Conservation (phyloP, 2,797 vertebrate genomes). For the Gephyroberyx darwinii region DNA sequence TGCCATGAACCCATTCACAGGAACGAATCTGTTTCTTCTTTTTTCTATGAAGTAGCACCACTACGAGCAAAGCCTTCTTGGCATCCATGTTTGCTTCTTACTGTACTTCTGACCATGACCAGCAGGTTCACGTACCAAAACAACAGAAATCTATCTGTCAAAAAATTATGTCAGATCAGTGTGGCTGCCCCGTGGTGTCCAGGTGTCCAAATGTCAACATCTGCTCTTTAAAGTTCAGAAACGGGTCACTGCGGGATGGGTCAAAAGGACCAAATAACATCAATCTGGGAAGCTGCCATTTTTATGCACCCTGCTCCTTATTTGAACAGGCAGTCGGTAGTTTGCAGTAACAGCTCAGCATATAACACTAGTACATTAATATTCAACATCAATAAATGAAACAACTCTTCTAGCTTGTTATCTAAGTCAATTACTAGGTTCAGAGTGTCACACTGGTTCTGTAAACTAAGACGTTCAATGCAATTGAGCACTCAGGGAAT, state of each 20-base stretch:
- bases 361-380: constrained; percentile 34
- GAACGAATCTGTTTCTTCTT: no score
- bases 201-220: constrained; percentile 20
- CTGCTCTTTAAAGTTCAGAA: constrained; percentile 34
- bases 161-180: no score
- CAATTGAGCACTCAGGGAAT: constrained; percentile 65
- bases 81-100: no score
- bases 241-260: constrained; percentile 35
- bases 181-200: not conserved
- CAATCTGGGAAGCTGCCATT: not conserved
- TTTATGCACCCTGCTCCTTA: not conserved
- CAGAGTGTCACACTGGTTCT: constrained; percentile 50
- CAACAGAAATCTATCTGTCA: no score
- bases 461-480: constrained; percentile 65
- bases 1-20: no score
- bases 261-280: constrained; percentile 16
- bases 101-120: no score
- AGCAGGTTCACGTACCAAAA: no score
- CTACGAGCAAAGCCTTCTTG: no score
- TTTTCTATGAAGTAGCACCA: no score
- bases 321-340: constrained; percentile 26
- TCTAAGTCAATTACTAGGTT: constrained; percentile 67
- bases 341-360: constrained; percentile 18
- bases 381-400: constrained; percentile 54
- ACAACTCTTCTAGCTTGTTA: constrained; percentile 54